Evolutionary conservation across 2,888 invertebrate genomes (phyloP), one percentile per base, ranked within the genome.

Genomic region (Electrophaes corylata): DNA sequence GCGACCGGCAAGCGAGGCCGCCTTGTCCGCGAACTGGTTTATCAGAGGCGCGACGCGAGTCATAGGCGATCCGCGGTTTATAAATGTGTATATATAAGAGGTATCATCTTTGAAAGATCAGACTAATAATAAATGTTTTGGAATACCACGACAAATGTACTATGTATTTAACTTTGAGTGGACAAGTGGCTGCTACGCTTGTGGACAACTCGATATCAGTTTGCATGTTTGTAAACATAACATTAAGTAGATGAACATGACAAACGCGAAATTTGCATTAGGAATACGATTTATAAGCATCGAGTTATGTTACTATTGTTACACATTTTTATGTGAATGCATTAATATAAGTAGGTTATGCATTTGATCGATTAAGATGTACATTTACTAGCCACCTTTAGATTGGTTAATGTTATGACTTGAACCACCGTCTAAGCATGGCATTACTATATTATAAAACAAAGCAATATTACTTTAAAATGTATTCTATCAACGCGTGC

Each of bases 11-110:
- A 75, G 72, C 90, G 89, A 91, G 91, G 90, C 82, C 91, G 83
- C 72, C 86, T 78, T 86, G 84, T 82, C 73, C 76, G 75, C 80
- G 74, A 88, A 91, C 91, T 88, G 89, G 91, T 91, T 89, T 90
- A 83, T 83, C 82, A 83, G 75, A 76, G 66, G 68, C 60, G 75
- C 72, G 78, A 75, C 65, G 66, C 76, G 79, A 84, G 81, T 72
- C 69, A 78, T 64, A 55, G 43, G 50, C 35, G 55, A 55, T n/a
- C 20, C 31, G 49, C 33, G 45, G 44, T 59, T 53, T 53, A 39
- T 58, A 41, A 48, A 40, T 40, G 40, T 39, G 40, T 43, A 16
- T 5, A 12, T n/a, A 2, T 12, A 12, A 37, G 8, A 2, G 4
- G n/a, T 16, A 29, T 6, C 26, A 29, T 29, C 1, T 29, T 29